Conservation (phyloP, 2,797 vertebrate species). For the Pangasius macronema region DNA sequence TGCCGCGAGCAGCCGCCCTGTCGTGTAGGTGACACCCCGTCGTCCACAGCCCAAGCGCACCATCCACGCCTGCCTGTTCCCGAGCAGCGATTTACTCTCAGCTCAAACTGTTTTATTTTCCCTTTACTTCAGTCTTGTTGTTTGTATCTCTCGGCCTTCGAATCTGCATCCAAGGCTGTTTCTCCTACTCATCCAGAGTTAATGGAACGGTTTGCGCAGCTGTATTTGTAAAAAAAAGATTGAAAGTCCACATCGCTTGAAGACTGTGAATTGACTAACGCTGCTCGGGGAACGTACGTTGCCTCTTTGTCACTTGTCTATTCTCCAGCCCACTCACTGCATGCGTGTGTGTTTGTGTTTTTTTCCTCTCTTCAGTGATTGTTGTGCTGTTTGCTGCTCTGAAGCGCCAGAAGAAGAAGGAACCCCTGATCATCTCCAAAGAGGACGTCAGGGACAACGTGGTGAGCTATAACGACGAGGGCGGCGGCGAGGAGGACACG, state of each 20-base stretch:
- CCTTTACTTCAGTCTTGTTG: not conserved
- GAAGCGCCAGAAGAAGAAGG: slow-evolving; percentile 87
- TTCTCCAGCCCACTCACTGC: slow-evolving; percentile 14
- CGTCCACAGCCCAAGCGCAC: slow-evolving; percentile 6
- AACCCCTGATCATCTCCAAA: slow-evolving; percentile 93
- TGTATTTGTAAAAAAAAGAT: not conserved
- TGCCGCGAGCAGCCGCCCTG: not conserved
- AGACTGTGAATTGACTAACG: slow-evolving; percentile 19
- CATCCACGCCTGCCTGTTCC: not conserved
- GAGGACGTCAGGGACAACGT: slow-evolving; percentile 95
- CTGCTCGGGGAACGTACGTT: not conserved
- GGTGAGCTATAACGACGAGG: slow-evolving; percentile 94
- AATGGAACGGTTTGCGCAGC: not conserved
- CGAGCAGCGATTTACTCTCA: slow-evolving; percentile 19
- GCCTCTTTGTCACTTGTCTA: not conserved
- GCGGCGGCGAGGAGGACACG: slow-evolving; percentile 93
- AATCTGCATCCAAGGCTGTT: slow-evolving; percentile 10
- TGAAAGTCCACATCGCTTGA: not conserved
- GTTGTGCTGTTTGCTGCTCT: slow-evolving; percentile 88
- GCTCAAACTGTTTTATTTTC: not conserved
- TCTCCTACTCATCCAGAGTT: slow-evolving; percentile 3
- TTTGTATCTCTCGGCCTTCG: not conserved
- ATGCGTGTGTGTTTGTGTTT: not conserved
- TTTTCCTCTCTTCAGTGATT: slow-evolving; percentile 78
- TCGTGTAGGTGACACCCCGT: slow-evolving; percentile 16